phyloP scores from a whole-genome alignment of 2,797 vertebrate species.

The Hippopotamyrus pictus region DNA sequence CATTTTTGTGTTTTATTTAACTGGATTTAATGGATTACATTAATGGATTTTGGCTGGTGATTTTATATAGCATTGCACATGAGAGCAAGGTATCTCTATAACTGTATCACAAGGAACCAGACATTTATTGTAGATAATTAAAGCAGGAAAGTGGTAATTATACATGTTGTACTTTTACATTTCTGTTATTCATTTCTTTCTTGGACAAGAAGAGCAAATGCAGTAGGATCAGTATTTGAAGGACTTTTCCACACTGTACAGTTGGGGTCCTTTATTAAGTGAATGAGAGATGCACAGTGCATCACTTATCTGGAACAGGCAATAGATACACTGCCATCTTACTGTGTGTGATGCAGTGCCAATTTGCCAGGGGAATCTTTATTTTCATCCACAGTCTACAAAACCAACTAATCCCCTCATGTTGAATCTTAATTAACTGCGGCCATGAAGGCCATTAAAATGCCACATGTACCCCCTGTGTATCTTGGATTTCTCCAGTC shows the following conservation, averaged over 20 bases:
- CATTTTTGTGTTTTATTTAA: not conserved
- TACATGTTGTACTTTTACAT: not conserved
- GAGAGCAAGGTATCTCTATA: not conserved
- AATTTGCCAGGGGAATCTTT: not conserved
- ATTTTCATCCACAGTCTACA: not conserved
- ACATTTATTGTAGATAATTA: not conserved
- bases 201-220: not conserved
- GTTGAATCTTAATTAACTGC: not conserved
- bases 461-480: not conserved
- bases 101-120: not conserved
- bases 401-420: not conserved
- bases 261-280: slow-evolving; percentile 9
- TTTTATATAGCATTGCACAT: not conserved
- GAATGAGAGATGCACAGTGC: not conserved
- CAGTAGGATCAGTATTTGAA: slow-evolving; percentile 14
- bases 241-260: not conserved
- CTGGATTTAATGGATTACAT: not conserved
- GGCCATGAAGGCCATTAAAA: not conserved
- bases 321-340: not conserved
- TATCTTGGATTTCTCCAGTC: not conserved
- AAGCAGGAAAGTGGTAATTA: not conserved
- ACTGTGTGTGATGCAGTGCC: not conserved
- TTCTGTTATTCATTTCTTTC: not conserved
- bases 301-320: not conserved
- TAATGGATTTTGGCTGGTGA: not conserved